Conservation (phyloP, 92 coral and sea anemone species). For the Blastomussa wellsi region DNA sequence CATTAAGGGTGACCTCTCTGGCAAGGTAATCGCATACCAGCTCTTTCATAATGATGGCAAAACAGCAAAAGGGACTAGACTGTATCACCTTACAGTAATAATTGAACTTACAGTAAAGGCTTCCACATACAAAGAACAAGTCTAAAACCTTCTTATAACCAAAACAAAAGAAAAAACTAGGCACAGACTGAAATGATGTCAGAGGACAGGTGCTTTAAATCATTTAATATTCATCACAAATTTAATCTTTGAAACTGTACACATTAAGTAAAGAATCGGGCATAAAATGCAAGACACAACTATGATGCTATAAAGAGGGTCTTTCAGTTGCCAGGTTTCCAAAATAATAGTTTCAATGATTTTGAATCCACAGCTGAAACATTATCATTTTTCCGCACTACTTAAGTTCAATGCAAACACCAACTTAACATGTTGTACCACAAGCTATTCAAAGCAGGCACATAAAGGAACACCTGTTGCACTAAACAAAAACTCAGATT, state of each 20-base stretch:
- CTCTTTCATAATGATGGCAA: constrained; percentile 51
- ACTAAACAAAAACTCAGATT: neutral
- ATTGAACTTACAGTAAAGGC: neutral
- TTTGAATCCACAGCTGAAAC: neutral
- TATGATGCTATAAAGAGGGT: neutral
- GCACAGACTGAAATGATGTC: constrained; percentile 29
- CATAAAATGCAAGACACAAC: neutral
- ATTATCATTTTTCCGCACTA: neutral
- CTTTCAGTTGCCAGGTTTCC: neutral
- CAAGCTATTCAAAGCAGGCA: constrained; percentile 14
- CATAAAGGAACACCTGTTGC: constrained; percentile 39
- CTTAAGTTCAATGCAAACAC: neutral
- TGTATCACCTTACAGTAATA: no score
- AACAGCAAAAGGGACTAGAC: neutral
- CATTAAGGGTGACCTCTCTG: constrained; percentile 57
- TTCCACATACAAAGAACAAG: neutral
- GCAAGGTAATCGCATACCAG: constrained; percentile 52
- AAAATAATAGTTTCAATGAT: neutral
- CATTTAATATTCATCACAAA: constrained; percentile 33
- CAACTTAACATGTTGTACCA: constrained; percentile 14
- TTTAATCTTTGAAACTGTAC: constrained; percentile 12
- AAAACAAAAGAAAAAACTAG: constrained; percentile 14
- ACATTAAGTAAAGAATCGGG: neutral
- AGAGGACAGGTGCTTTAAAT: constrained; percentile 21
- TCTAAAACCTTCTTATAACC: constrained; percentile 7